Base-by-base conservation (phyloP, 2,113 vertebrate genomes). In the Grantiella picta region DNA sequence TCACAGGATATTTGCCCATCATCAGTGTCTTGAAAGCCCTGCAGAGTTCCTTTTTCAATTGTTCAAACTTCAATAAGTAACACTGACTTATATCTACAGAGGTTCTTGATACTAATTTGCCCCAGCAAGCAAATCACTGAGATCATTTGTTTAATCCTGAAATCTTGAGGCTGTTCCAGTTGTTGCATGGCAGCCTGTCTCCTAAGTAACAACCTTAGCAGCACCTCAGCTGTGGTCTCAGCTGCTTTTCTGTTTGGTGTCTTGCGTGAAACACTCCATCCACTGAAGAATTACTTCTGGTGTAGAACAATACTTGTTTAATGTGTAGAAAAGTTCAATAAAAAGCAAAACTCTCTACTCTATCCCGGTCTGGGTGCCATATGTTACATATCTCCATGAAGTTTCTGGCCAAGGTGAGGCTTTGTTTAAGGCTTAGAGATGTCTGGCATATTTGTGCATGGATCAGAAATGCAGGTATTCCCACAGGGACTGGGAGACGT, bases 301-400 rank as follows among this genome's bases (percentile, higher is more conserved):
- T 81, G 15, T 5, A 44, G 38, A 49, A 7, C 3, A 2, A 9
- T 42, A 17, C 38, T 77, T 70, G 24, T 73, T 13, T 53, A 14
- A 61, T 2, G 7, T 12, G 40, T 71, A 33, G n/a, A n/a, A 40
- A 25, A 57, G 63, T 31, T 80, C 33, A 21, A 1, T 44, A 47
- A 40, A 77, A 49, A 86, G 63, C 45, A 61, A 36, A 83, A 14
- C 29, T 38, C 49, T 63, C 28, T 16, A 0, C 12, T 33, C 20
- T 23, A 3, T 38, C 29, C 52, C 8, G 5, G n/a, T 28, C 52
- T 35, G 64, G 21, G 11, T 73, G 31, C 35, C 8, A 0, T 53
- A 3, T 28, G 8, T 40, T 68, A 13, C 7, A 0, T 24, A 2
- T 27, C 16, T 54, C 54, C 77, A 23, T 12, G 25, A 50, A 31